Conservation (phyloP, 2,113 vertebrate species). For the Turdus rufiventris region DNA sequence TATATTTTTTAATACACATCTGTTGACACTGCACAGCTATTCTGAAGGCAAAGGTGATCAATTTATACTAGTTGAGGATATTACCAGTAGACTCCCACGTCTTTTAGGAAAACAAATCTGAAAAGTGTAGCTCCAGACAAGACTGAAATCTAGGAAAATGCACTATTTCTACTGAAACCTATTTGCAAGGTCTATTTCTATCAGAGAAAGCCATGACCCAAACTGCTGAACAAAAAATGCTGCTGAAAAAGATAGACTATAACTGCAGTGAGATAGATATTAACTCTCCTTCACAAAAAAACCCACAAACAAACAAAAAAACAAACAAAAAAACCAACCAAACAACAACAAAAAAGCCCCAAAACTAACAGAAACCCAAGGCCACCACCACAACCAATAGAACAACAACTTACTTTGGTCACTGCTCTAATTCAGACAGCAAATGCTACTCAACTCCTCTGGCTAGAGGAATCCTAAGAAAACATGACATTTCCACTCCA, state of each 20-base stretch:
- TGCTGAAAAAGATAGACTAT: background rate
- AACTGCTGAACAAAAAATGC: background rate
- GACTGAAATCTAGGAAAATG: background rate
- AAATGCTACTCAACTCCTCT: background rate
- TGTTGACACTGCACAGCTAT: background rate
- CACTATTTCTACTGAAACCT: background rate
- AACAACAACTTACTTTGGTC: background rate
- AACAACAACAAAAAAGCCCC: background rate
- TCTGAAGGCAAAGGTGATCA: background rate
- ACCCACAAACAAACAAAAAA: background rate
- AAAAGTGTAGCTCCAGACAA: background rate
- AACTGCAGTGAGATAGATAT: background rate
- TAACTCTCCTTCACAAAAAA: background rate
- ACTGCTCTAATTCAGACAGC: background rate
- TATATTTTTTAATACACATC: background rate
- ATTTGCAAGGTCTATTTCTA: background rate
- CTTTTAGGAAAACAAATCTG: background rate
- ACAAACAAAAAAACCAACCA: background rate
- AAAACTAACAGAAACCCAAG: background rate
- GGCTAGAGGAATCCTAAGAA: background rate
- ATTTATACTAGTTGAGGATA: background rate
- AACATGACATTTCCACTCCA: background rate
- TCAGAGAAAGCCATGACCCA: background rate
- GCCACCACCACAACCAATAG: background rate
- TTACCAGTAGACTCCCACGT: background rate